Conservation (phyloP, 2,888 invertebrate species). For the Epirrhoe alternata region DNA sequence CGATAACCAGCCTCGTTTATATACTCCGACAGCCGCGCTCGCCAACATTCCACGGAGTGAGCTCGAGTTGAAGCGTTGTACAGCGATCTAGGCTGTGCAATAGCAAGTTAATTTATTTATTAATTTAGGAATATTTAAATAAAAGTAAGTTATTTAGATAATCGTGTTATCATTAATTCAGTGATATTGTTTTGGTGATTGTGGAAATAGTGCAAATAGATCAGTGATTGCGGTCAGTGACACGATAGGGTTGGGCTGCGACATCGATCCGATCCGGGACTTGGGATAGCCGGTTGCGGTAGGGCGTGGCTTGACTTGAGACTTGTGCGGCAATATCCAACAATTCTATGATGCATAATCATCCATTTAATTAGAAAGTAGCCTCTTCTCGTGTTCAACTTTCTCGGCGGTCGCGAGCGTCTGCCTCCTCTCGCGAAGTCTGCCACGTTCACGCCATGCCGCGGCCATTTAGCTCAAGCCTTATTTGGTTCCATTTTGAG, state of each 20-base stretch:
- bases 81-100: constrained; percentile 83
- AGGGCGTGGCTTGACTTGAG: constrained; percentile 79
- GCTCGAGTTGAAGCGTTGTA: constrained; percentile 80
- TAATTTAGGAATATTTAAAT: constrained; percentile 83
- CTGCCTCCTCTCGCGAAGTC: constrained; percentile 54
- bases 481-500: constrained; percentile 74
- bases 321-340: constrained; percentile 37
- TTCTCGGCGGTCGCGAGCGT: constrained; percentile 63
- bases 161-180: constrained; percentile 54
- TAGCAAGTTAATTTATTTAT: constrained; percentile 83
- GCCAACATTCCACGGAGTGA: constrained; percentile 83
- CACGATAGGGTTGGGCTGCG: constrained; percentile 66
- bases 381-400: constrained; percentile 57
- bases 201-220: constrained; percentile 63
- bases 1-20: constrained; percentile 84
- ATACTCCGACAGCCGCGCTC: constrained; percentile 80
- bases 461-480: constrained; percentile 63
- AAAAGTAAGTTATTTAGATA: constrained; percentile 75
- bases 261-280: constrained; percentile 61
- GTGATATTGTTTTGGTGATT: constrained; percentile 61
- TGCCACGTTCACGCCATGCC: constrained; percentile 71
- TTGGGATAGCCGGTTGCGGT: constrained; percentile 78
- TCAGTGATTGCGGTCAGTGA: constrained; percentile 79
- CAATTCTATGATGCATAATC: constrained; percentile 30
- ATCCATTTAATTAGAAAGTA: constrained; percentile 62